Evolutionary conservation across 2,888 invertebrate species (phyloP).

Genomic region (Plebejus argus): DNA sequence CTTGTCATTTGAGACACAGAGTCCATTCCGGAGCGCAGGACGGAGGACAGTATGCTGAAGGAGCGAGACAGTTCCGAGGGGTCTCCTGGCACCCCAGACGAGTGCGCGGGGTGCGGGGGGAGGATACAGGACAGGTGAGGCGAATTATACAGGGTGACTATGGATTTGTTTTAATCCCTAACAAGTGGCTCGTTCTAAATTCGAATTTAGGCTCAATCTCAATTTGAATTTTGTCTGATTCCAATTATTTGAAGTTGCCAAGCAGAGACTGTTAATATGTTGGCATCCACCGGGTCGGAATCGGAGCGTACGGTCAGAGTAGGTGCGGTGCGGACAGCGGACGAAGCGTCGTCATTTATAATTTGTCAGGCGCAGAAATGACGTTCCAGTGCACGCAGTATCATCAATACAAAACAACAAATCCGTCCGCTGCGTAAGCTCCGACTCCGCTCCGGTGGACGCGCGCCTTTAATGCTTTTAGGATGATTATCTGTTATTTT

Average conservation of each 20-base stretch:
- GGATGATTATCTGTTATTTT: no score
- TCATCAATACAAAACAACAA: no score
- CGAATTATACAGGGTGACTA: constrained; percentile 24
- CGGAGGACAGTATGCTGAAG: constrained; percentile 82
- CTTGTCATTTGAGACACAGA: constrained; percentile 68
- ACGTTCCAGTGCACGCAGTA: no score
- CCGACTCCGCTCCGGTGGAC: no score
- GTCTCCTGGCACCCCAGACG: constrained; percentile 68
- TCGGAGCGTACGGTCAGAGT: no score
- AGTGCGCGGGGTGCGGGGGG: constrained; percentile 84
- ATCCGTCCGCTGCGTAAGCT: no score
- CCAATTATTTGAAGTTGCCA: background rate
- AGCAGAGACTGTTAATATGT: background rate
- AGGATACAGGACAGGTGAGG: constrained; percentile 81
- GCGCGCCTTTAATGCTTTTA: no score
- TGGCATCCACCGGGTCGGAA: no score
- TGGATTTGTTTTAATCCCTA: background rate
- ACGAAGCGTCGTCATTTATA: no score
- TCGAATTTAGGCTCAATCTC: background rate
- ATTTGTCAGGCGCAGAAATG: no score
- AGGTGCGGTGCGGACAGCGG: no score
- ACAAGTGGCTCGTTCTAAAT: constrained; percentile 16
- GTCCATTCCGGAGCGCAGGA: constrained; percentile 54
- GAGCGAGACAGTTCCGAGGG: constrained; percentile 82
- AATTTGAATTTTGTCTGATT: background rate